phyloP scores from a whole-genome alignment of 2,797 vertebrate genomes.

The Diglossa cyanea region DNA sequence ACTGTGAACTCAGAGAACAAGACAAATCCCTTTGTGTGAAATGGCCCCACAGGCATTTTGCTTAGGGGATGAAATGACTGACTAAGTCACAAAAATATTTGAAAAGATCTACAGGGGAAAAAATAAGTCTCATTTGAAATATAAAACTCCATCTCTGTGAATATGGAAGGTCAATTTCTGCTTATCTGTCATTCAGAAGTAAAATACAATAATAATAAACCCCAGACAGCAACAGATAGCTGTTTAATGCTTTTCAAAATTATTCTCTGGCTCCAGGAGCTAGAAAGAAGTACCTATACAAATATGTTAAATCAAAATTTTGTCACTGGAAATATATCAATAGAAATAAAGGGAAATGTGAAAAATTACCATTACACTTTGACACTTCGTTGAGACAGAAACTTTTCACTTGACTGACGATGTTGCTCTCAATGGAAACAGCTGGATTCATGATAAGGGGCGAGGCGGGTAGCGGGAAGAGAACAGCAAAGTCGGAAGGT shows the following conservation, averaged over 20 bases:
- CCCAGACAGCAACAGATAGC: neutral
- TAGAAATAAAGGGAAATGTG: neutral
- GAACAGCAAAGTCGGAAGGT: neutral
- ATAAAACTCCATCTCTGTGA: neutral
- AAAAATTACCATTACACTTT: neutral
- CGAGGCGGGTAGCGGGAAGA: accelerated
- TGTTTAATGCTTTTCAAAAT: neutral
- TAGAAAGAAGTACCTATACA: neutral
- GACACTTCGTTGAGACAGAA: neutral
- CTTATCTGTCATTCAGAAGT: neutral
- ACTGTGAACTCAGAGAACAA: neutral
- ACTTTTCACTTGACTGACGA: neutral
- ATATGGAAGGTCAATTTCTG: neutral
- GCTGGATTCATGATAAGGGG: neutral
- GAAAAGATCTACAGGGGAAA: neutral
- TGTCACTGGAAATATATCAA: neutral
- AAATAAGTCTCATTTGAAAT: neutral
- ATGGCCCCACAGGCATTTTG: neutral
- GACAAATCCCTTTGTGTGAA: neutral
- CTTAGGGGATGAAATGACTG: neutral
- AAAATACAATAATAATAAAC: neutral
- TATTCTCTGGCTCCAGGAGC: neutral
- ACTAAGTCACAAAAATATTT: neutral
- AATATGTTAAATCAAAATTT: neutral
- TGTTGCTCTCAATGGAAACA: neutral